Percentiles rank a stretch among this genome's conserved stretches.
These are phyloP conservation scores for Eciton burchellii DNA, from an alignment of 1,140 invertebrate genomes.

Conservation along the genomic window DNA sequence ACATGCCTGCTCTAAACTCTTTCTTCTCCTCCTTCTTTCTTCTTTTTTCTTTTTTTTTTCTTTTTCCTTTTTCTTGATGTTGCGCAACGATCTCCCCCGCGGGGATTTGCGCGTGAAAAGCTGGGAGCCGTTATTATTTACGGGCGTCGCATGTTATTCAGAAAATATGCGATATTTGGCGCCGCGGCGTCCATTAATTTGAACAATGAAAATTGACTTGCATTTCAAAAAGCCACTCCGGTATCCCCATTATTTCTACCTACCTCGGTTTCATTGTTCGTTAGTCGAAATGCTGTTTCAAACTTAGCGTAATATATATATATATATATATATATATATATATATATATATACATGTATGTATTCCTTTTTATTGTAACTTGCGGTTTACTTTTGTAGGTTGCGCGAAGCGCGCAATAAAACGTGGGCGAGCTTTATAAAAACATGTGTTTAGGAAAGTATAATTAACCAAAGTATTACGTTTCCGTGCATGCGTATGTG, in stretches of 20 bases:
- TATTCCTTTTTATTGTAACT: conserved; percentile 56
- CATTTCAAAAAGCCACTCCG: conserved; percentile 75
- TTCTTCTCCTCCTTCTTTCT: too few relatives aligned
- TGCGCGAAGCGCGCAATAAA: conserved; percentile 33
- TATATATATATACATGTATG: too few relatives aligned
- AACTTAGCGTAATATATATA: conserved; percentile 62
- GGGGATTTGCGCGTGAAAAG: conserved; percentile 69
- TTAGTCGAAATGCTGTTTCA: conserved; percentile 68
- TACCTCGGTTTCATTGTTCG: conserved; percentile 53
- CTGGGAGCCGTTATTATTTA: conserved; percentile 79
- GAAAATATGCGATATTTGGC: conserved; percentile 81
- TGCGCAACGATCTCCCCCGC: too few relatives aligned
- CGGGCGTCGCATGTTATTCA: conserved; percentile 78
- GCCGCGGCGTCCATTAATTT: conserved; percentile 79
- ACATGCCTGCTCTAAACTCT: too few relatives aligned
- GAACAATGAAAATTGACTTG: conserved; percentile 79
- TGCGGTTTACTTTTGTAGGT: conserved; percentile 46
- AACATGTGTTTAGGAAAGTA: conserved; percentile 31
- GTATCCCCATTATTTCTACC: conserved; percentile 43
- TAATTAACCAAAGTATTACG: conserved; percentile 45
- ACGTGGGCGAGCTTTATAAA: conserved; percentile 31
- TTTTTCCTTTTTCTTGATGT: too few relatives aligned
- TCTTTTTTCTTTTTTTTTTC: too few relatives aligned
- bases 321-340: too few relatives aligned
- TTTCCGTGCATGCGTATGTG: background rate